Percentiles rank a stretch among this genome's conserved stretches.
Evolutionary conservation across 1,140 invertebrate genomes (phyloP).

Genomic region (Drosophila guanche): DNA sequence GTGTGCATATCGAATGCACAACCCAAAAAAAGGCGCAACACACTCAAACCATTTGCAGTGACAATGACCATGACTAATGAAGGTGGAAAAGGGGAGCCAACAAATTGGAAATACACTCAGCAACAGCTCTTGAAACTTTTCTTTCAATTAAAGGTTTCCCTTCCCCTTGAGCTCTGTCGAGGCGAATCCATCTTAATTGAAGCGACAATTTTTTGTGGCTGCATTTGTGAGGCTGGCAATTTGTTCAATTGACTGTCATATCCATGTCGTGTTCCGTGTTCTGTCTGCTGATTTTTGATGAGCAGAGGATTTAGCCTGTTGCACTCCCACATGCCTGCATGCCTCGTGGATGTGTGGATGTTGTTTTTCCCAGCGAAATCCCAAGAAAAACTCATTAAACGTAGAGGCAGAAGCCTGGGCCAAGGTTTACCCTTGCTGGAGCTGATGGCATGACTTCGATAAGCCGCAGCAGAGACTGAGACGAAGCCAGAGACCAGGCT

Average conservation of each 20-base stretch:
- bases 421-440: constrained; percentile 50
- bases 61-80: constrained; percentile 31
- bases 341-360: constrained; percentile 1
- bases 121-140: background rate
- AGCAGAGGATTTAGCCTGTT: constrained; percentile 2
- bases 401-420: constrained; percentile 63
- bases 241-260: constrained; percentile 50
- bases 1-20: background rate
- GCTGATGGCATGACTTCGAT: constrained; percentile 71
- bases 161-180: background rate
- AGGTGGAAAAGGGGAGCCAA: constrained; percentile 2
- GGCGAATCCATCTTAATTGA: constrained; percentile 48
- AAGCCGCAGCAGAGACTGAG: constrained; percentile 29
- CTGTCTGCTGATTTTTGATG: constrained; percentile 36
- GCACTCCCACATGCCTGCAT: constrained; percentile 6
- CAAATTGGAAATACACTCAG: background rate
- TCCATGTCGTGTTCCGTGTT: constrained; percentile 45
- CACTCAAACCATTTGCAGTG: constrained; percentile 17
- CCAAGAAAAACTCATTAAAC: constrained; percentile 59
- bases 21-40: constrained; percentile 15
- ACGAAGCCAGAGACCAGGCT: background rate
- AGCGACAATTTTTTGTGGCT: constrained; percentile 20
- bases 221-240: constrained; percentile 42
- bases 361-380: constrained; percentile 30
- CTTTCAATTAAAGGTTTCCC: constrained; percentile 11